Percentiles rank a stretch among this genome's conserved stretches.
These are phyloP conservation scores for Ophion obscuratus DNA, from an alignment of 2,888 invertebrate species.

Conservation along the genomic window DNA sequence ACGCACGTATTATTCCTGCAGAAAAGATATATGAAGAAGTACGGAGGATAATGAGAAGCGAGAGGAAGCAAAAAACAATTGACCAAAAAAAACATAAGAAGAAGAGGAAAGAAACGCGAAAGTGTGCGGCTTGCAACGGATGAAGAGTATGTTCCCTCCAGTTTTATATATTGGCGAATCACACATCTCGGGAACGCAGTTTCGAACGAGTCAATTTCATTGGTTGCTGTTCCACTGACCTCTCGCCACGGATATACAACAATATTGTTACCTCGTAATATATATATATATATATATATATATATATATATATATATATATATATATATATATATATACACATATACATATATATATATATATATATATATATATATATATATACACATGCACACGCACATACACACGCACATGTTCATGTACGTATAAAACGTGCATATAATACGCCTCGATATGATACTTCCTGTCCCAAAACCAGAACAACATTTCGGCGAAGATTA, in stretches of 20 bases:
- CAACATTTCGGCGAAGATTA: conserved; percentile 47
- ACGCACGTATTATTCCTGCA: conserved; percentile 18
- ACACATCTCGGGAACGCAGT: conserved; percentile 30
- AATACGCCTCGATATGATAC: conserved; percentile 10
- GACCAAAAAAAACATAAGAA: neutral
- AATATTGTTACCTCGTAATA: conserved; percentile 45
- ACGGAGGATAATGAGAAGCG: conserved; percentile 10
- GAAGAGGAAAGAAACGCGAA: conserved; percentile 47
- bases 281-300: neutral
- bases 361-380: neutral
- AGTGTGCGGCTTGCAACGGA: conserved; percentile 37
- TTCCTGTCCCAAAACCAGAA: conserved; percentile 19
- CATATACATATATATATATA: neutral
- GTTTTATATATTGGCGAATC: conserved; percentile 37
- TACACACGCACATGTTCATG: neutral
- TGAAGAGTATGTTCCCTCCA: neutral
- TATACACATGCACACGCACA: no score
- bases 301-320: neutral
- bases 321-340: neutral
- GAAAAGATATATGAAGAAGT: conserved; percentile 15
- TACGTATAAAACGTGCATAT: neutral
- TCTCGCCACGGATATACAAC: conserved; percentile 59
- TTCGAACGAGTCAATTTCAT: conserved; percentile 66
- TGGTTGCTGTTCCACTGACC: conserved; percentile 67
- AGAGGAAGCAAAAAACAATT: neutral